A percentile compares a stretch with the other conserved stretches of the same genome.
Evolutionary conservation across 2,113 vertebrate species (phyloP).

Genomic region (Candoia aspera): DNA sequence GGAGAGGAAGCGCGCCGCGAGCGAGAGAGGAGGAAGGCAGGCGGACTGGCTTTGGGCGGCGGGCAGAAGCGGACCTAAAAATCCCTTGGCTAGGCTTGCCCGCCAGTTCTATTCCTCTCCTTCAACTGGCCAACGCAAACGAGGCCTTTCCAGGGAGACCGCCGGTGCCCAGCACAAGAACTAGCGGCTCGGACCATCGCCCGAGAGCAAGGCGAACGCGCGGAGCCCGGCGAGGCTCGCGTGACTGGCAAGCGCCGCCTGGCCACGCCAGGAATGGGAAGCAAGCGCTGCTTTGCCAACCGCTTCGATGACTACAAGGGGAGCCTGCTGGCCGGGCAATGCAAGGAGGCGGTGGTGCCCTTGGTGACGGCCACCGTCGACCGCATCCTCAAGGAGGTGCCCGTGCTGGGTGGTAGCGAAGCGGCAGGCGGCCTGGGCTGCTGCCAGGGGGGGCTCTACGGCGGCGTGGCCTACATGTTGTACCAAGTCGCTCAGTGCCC

Average conservation of each 20-base stretch:
- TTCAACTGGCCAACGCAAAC: not conserved
- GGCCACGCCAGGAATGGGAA: conserved; percentile 72
- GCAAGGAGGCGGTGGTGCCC: conserved; percentile 72
- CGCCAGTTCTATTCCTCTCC: not conserved
- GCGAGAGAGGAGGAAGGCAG: not conserved
- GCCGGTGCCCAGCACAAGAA: too few species aligned
- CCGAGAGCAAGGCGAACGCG: not conserved
- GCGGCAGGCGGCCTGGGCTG: conserved; percentile 67
- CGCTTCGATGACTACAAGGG: conserved; percentile 86
- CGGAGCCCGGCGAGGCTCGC: not conserved
- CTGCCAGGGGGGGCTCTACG: conserved; percentile 83
- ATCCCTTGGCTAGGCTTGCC: not conserved
- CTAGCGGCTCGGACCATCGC: not conserved
- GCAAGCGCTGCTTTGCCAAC: conserved; percentile 85
- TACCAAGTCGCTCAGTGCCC: conserved; percentile 85
- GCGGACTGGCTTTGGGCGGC: conserved; percentile 12
- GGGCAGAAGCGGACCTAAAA: conserved; percentile 4
- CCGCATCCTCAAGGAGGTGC: conserved; percentile 78
- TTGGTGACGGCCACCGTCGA: conserved; percentile 79
- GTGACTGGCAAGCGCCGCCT: not conserved
- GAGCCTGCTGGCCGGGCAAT: conserved; percentile 76
- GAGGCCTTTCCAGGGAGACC: not conserved
- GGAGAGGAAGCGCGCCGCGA: not conserved
- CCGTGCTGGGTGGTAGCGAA: conserved; percentile 58
- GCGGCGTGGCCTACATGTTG: conserved; percentile 88